Evolutionary conservation across 2,797 vertebrate genomes (phyloP), one percentile per base, ranked within the genome.

Genomic region (Poecilia wingei): DNA sequence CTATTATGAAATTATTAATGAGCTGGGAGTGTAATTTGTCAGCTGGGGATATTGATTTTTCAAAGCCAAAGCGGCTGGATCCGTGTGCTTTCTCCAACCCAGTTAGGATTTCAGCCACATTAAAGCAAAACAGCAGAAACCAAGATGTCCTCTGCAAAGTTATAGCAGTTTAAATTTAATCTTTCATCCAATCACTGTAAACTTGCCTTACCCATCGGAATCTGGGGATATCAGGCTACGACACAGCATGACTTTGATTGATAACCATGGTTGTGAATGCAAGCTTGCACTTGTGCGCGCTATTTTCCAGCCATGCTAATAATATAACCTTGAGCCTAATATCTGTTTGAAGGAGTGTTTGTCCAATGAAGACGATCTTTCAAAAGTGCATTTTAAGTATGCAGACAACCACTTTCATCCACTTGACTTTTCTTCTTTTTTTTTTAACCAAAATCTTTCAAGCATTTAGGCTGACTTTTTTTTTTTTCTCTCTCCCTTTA

Each of bases 371-470:
- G 66, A 69, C 3, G 41, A 45, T 46, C 68, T 70, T 70, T 66
- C 25, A 79, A 61, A 3, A 0, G 64, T 85, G 68, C 14, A 39
- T 39, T 73, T 46, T 39, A 61, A 75, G 16, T 20, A 12, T 4
- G 6, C 66, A 74, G 51, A 36, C 46, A 28, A 20, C 46, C 45
- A 49, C 68, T 72, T 51, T 77, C 47, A 72, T 74, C 18, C 41
- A n/a, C 72, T 83, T 77, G 70, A 47, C 64, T 31, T 64, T 8
- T 8, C 7, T 51, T 51, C 78, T 86, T 20, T 49, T 18, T 47
- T 49, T 80, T 86, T 82, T 51, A 68, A 80, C 70, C 47, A 55
- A 87, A 80, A 81, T 77, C 75, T 70, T 1, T 31, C 13, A 47
- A 82, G 73, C 72, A 25, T 78, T 76, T 85, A 43, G 31, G 22